Base-by-base conservation (phyloP, 2,888 invertebrate species). In the Galerucella nymphaeae region DNA sequence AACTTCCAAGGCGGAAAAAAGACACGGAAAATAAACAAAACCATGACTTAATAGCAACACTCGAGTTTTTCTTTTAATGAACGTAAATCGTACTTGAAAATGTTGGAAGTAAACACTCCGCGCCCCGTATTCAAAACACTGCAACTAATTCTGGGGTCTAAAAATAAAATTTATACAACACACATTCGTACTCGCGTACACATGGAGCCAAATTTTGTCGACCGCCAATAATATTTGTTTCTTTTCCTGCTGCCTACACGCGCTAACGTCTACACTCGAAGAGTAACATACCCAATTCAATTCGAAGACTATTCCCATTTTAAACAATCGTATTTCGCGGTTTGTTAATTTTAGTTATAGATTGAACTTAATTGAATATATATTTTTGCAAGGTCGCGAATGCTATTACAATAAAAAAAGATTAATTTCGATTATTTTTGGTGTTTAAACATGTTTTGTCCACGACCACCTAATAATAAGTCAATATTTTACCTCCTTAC, bases 91-190 rank as follows among this genome's bases (percentile, higher is more conserved):
- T 16, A 30, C 58, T 58, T n/a, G 13, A 58, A 38, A 38, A 30
- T n/a, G 58, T 58, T 58, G 30, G 14, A 53, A 58, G 11, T 58
- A 58, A 58, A 58, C 38, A 58, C 30, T 58, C 23, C 38, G 58
- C 58, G 14, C n/a, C 38, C 23, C n/a, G 58, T 58, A 58, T 58
- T 58, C 58, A 55, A 81, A 80, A 82, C 71, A 71, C 66, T 66
- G 62, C 23, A 66, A 71, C 74, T 79, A 42, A 58, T 20, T 38
- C 58, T 58, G 79, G 79, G 82, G 78, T 82, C 85, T 85, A 85
- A 84, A 84, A 85, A 85, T 85, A 85, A 83, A 83, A 83, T 83
- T 82, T 83, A 82, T 48, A 81, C 82, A 83, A 82, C 83, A 83
- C 83, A 82, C 83, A 63, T 73, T 81, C 82, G n/a, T n/a, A 81